Evolutionary conservation across 1,140 invertebrate species (phyloP), one percentile per base, ranked within the genome.

Genomic region (Achroia grisella): DNA sequence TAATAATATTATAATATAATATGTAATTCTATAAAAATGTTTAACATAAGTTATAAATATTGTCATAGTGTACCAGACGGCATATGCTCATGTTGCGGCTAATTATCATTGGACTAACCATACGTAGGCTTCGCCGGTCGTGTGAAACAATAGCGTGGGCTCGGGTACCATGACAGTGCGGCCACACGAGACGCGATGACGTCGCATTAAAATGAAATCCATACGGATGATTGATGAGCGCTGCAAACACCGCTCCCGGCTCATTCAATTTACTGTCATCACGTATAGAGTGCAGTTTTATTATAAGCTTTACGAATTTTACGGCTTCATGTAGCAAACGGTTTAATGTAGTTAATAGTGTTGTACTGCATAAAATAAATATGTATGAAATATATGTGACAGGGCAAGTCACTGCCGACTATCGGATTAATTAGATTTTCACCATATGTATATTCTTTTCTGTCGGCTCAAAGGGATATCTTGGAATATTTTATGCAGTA

Each of bases 131-230:
- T 40, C 53, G 44, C 32, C 42, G 53, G 55, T 47, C 52, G 39
- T 47, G 55, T 62, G 49, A 62, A 73, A 78, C 69, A 78, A 79
- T 76, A 62, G 63, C 61, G 54, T 30, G 60, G 58, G 64, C 44
- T 62, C 60, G 52, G 54, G 59, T 56, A 59, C 52, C 63, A 52
- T 72, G 71, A 72, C 69, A 64, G 40, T 62, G 63, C 65, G 71
- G 67, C 60, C 73, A 67, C 44, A 56, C 63, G 67, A 77, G 69
- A 71, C 77, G 57, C 70, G 69, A 71, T 82, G 77, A 78, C 77
- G 66, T 44, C 69, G 76, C 76, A 73, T 78, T 80, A 80, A 78
- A 80, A 78, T 65, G 74, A 79, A 76, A 75, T 76, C 70, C 75
- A 77, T 62, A 72, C 67, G 54, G 50, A 71, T 83, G 79, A 83